Evolutionary conservation across 2,888 invertebrate species (phyloP).

Genomic region (Argynnis bischoffii): DNA sequence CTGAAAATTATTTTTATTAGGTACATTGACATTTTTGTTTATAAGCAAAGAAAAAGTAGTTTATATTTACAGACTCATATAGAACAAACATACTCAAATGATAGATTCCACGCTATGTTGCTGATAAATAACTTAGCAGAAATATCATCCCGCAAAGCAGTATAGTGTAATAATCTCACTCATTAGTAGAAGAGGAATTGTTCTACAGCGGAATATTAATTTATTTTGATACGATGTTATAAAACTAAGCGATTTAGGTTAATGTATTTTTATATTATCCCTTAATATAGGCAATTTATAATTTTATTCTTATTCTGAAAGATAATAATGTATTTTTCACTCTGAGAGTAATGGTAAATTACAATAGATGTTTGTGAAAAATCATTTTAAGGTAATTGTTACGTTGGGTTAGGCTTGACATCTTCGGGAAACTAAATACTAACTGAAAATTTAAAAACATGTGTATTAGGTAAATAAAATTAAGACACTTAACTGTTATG

Average conservation of each 20-base stretch:
- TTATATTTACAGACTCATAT: too few relatives aligned
- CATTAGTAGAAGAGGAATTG: constrained; percentile 8
- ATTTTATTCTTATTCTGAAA: constrained; percentile 30
- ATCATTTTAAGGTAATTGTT: constrained; percentile 4
- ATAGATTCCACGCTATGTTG: too few relatives aligned
- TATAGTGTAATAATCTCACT: constrained; percentile 2
- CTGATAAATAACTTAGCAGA: not conserved
- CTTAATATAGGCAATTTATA: constrained; percentile 31
- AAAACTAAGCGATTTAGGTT: constrained; percentile 30
- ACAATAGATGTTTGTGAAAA: constrained; percentile 21
- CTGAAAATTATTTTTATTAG: too few relatives aligned
- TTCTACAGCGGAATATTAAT: constrained; percentile 14
- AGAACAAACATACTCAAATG: too few relatives aligned
- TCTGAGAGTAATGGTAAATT: constrained; percentile 24
- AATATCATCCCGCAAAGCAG: not conserved
- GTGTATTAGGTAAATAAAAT: too few relatives aligned
- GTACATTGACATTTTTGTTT: too few relatives aligned
- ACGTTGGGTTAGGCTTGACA: not conserved
- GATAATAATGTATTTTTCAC: constrained; percentile 24
- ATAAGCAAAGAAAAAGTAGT: too few relatives aligned
- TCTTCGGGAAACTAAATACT: not conserved
- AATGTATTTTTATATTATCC: constrained; percentile 33
- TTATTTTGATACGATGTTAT: constrained; percentile 19
- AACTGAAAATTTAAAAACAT: not conserved
- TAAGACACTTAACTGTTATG: too few relatives aligned